Evolutionary conservation across 2,888 invertebrate species (phyloP).

Genomic region (Ochropleura leucogaster): DNA sequence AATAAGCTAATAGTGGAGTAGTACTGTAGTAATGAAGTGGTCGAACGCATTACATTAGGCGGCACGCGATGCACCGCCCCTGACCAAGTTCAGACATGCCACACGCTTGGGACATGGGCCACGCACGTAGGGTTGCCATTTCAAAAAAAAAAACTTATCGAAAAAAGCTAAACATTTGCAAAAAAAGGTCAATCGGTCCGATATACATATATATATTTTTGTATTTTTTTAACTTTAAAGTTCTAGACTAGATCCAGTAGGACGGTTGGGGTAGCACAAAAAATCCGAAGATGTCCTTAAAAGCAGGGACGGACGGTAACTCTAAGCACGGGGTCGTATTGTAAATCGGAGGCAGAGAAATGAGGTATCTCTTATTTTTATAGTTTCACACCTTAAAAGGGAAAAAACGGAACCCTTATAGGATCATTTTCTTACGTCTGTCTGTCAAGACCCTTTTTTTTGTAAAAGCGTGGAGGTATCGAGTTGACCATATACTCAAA

Average conservation of each 20-base stretch:
- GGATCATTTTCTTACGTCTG: no score
- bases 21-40: conserved; percentile 44
- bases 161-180: background rate
- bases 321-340: background rate
- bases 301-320: background rate
- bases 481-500: no score
- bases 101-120: conserved; percentile 51
- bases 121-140: conserved; percentile 29
- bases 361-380: background rate
- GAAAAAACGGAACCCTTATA: no score
- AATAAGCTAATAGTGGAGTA: conserved; percentile 50
- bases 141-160: background rate
- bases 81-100: conserved; percentile 54
- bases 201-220: background rate
- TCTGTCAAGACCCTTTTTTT: no score
- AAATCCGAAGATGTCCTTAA: background rate
- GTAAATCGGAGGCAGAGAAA: background rate
- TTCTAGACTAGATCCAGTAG: background rate
- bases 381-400: no score
- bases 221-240: background rate
- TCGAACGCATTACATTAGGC: conserved; percentile 55
- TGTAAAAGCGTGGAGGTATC: no score
- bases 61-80: conserved; percentile 63
- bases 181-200: background rate
- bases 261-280: background rate